Percentiles rank a stretch among this genome's conserved stretches.
Conservation (phyloP, 2,888 invertebrate species). For the Agrilus cyanescens region DNA sequence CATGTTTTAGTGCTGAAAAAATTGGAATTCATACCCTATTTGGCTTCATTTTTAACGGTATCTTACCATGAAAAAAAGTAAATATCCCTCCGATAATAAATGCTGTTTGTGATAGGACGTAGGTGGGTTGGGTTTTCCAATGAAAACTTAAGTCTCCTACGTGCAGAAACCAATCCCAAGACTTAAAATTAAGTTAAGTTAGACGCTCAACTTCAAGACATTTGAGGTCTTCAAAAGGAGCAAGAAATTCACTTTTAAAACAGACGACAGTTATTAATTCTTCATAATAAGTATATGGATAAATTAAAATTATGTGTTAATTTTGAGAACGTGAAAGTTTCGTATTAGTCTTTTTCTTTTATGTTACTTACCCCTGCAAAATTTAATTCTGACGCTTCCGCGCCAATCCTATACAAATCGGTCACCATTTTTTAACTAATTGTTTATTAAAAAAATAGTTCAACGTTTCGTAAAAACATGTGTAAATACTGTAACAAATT, state of each 20-base stretch:
- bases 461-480: neutral
- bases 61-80: conserved; percentile 56
- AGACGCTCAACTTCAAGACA: too few species aligned
- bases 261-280: too few species aligned
- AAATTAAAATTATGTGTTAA: too few species aligned
- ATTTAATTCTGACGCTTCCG: conserved; percentile 25
- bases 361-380: conserved; percentile 27
- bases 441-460: neutral
- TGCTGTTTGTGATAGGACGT: conserved; percentile 48
- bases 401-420: conserved; percentile 25
- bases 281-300: too few species aligned
- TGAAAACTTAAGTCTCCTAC: conserved; percentile 42
- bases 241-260: too few species aligned
- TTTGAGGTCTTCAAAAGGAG: too few species aligned
- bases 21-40: conserved; percentile 1
- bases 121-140: conserved; percentile 56
- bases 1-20: conserved; percentile 49
- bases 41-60: neutral
- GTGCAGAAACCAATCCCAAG: conserved; percentile 50
- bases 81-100: conserved; percentile 49
- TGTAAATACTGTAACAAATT: neutral
- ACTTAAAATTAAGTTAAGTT: too few species aligned
- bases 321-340: too few species aligned
- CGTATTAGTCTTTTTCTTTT: neutral
- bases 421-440: conserved; percentile 15